These are phyloP conservation scores for Ephydatia muelleri DNA, from an alignment of 37 sponge, comb jelly and placozoan species.

Conservation along the genomic window DNA sequence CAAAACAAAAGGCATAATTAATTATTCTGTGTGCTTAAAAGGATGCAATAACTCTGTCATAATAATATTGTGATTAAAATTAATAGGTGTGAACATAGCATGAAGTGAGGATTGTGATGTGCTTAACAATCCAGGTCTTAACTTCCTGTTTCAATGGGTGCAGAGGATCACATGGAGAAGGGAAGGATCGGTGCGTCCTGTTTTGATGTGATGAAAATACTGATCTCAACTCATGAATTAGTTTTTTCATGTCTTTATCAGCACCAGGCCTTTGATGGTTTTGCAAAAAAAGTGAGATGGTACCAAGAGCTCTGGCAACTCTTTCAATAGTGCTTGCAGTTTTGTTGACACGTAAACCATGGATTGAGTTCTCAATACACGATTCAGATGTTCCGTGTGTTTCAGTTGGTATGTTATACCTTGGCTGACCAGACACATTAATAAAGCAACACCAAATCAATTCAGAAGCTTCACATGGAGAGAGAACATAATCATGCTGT, in stretches of 20 bases:
- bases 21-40: conserved; percentile 10
- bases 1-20: background rate
- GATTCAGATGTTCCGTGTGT: conserved; percentile 22
- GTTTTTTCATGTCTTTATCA: conserved; percentile 9
- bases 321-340: background rate
- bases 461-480: background rate
- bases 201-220: too few relatives aligned
- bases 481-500: background rate
- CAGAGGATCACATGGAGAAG: conserved; percentile 3
- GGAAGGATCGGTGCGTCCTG: conserved; percentile 6
- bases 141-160: too few relatives aligned
- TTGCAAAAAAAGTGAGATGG: too few relatives aligned
- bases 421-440: background rate
- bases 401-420: conserved; percentile 14
- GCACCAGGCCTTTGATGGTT: background rate
- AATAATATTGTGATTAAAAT: too few relatives aligned
- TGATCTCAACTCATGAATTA: conserved; percentile 6
- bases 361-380: background rate
- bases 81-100: too few relatives aligned
- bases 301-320: background rate
- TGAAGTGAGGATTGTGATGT: conserved; percentile 36
- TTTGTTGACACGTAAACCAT: background rate
- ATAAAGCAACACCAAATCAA: conserved; percentile 4
- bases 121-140: conserved; percentile 14
- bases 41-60: conserved; percentile 7